Base-by-base conservation (phyloP, 2,888 invertebrate genomes). In the Nemotelus pantherinus region DNA sequence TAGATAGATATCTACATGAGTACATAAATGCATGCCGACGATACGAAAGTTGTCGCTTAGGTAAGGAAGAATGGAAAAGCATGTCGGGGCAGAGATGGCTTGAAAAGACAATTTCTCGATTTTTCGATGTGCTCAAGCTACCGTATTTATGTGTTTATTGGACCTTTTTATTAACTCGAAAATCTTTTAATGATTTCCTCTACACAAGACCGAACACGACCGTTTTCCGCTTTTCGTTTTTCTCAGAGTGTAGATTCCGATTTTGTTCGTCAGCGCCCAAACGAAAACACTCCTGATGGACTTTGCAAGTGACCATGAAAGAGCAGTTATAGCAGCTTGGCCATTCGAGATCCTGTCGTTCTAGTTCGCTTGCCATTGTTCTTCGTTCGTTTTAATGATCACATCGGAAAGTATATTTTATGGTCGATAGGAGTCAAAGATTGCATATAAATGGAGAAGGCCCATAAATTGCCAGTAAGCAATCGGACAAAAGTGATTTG, bases 161-260 rank as follows among this genome's bases (percentile, higher is more conserved):
- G 72, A 55, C 76, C 57, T 72, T 77, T 72, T 77, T 77, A 72
- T 77, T 77, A 63, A 57, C 65, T 63, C 63, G 55, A 60, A 77
- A 77, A 77, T 58, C 77, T 77, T 77, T 77, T 77, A 77, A 77
- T 77, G 77, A 77, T 77, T 71, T 45, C 71, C 71, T 58, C 60
- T 45, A 10, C 43, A 47, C 48, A 68, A 68, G 48, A 60, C 25
- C 50, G 25, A 60, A 70, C 48, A 47, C 41, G 50, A 57, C 55
- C 53, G 43, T 76, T 67, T 76, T 76, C 45, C 55, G 53, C 57
- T 45, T 76, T 67, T 76, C 39, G 45, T 44, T 64, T 44, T 39
- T 9, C 10, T 57, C 41, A 1, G 43, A 25, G 55, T 57, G 10
- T 57, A 25, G 1, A 2, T 57, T 0, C 57, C 1, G 2, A 1